These are phyloP conservation scores for Phataginus tetradactyla DNA, from an alignment of 2,797 vertebrate genomes.

Conservation along the genomic window DNA sequence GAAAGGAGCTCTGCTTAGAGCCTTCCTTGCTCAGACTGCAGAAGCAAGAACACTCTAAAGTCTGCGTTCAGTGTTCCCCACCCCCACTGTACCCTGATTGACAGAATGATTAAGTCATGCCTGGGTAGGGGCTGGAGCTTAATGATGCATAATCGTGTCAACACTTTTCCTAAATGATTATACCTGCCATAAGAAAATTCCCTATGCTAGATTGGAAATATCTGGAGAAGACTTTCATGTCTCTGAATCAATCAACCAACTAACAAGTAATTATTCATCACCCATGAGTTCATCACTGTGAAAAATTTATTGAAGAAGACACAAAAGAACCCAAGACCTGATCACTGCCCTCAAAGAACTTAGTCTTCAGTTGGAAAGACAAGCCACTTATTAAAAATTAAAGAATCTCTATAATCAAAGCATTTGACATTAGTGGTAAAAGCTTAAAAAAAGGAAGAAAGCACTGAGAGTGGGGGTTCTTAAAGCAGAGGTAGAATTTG, in stretches of 20 bases:
- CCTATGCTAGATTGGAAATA: neutral
- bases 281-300: neutral
- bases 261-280: neutral
- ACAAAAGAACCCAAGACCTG: neutral
- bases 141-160: neutral
- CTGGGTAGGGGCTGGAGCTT: neutral
- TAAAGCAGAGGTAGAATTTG: neutral
- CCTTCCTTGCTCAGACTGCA: neutral
- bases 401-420: neutral
- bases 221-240: neutral
- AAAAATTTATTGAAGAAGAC: neutral
- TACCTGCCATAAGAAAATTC: neutral
- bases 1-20: neutral
- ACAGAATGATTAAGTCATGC: neutral
- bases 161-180: neutral
- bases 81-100: neutral
- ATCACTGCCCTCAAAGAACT: neutral
- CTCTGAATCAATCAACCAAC: conserved; percentile 31
- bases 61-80: neutral
- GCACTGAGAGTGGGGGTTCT: neutral
- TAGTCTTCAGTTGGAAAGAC: conserved; percentile 1
- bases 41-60: conserved; percentile 23
- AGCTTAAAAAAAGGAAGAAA: neutral
- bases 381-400: conserved; percentile 23
- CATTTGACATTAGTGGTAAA: neutral